phyloP scores from a whole-genome alignment of 2,888 invertebrate genomes.

The Alcis repandata region DNA sequence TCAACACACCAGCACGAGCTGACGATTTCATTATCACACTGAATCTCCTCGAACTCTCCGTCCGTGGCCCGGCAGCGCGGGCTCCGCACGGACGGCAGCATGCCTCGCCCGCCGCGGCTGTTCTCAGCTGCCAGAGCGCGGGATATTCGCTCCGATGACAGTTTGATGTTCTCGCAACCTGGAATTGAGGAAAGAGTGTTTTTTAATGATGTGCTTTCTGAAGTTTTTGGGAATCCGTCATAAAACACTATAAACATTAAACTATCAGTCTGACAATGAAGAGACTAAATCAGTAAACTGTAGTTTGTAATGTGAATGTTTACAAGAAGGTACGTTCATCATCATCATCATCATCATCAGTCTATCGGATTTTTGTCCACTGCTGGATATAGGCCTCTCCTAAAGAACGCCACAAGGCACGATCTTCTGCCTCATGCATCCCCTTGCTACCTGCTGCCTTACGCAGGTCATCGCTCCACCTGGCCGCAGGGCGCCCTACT shows the following conservation, averaged over 20 bases:
- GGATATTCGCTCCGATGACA: constrained; percentile 79
- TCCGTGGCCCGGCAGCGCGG: constrained; percentile 91
- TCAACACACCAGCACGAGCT: constrained; percentile 95
- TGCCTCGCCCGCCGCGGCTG: constrained; percentile 88
- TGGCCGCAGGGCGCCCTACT: too few relatives aligned
- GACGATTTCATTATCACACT: constrained; percentile 91
- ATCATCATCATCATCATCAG: too few relatives aligned
- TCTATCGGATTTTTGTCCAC: too few relatives aligned
- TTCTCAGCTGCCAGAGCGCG: constrained; percentile 78
- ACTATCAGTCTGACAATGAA: too few relatives aligned
- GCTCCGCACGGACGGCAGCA: constrained; percentile 87
- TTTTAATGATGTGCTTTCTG: not conserved
- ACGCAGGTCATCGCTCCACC: too few relatives aligned
- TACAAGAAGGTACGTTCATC: too few relatives aligned
- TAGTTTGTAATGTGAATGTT: not conserved
- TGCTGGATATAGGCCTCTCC: too few relatives aligned
- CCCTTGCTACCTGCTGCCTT: too few relatives aligned
- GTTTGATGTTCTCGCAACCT: constrained; percentile 80
- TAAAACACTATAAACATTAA: too few relatives aligned
- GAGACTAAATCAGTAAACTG: too few relatives aligned
- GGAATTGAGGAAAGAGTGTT: constrained; percentile 14
- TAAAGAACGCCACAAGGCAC: too few relatives aligned
- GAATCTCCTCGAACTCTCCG: constrained; percentile 92
- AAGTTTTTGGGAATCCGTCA: not conserved
- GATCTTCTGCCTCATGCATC: too few relatives aligned